Evolutionary conservation across 2,113 vertebrate genomes (phyloP).

Genomic region (Sturnus vulgaris): DNA sequence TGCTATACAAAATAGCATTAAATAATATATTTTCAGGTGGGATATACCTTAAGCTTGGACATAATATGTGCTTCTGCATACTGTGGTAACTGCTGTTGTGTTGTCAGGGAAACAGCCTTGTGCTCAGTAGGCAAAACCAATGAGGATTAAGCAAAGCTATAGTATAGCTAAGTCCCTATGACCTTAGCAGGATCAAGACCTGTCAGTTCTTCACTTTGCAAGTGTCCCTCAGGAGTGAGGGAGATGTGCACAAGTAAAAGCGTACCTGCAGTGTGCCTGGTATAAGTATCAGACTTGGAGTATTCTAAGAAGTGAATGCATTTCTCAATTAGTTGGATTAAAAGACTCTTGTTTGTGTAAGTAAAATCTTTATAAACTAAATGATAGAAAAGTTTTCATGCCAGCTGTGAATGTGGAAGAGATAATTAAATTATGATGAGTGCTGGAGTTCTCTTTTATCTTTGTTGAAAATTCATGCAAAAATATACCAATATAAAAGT

Average conservation of each 20-base stretch:
- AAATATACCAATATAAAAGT: neutral
- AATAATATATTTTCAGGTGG: conserved; percentile 51
- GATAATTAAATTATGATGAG: neutral
- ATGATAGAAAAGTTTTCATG: neutral
- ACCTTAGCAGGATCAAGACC: conserved; percentile 75
- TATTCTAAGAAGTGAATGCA: conserved; percentile 60
- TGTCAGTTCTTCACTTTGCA: conserved; percentile 57
- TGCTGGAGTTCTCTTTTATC: neutral
- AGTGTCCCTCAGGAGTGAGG: conserved; percentile 38
- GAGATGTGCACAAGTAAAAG: neutral
- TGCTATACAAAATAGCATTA: conserved; percentile 38
- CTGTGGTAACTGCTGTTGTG: conserved; percentile 73
- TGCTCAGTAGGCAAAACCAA: conserved; percentile 73
- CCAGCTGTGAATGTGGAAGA: neutral
- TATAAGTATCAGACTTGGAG: conserved; percentile 57
- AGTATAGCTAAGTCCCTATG: conserved; percentile 71
- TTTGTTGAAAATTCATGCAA: neutral
- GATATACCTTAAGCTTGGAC: conserved; percentile 70
- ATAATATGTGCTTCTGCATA: conserved; percentile 62
- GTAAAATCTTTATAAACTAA: conserved; percentile 38
- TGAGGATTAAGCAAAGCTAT: conserved; percentile 73
- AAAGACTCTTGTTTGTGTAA: conserved; percentile 50
- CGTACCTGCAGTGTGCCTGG: neutral
- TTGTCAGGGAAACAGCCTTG: conserved; percentile 80
- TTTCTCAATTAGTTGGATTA: conserved; percentile 50